Evolutionary conservation across 2,797 vertebrate genomes (phyloP), one percentile per base, ranked within the genome.

Genomic region (Gastrophryne carolinensis): DNA sequence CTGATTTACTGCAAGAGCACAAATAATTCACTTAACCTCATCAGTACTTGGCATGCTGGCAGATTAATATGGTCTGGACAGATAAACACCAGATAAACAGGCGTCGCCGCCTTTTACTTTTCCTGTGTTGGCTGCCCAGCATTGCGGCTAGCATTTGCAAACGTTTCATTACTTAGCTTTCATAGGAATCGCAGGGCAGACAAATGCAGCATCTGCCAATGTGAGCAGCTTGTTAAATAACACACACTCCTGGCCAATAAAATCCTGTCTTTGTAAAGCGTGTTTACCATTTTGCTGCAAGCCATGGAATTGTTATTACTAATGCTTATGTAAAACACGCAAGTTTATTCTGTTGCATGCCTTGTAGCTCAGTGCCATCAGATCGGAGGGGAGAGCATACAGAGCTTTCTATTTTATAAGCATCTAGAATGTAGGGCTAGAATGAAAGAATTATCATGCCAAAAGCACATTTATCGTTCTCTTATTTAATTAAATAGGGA

Each of bases 11-110:
- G 75, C 50, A 35, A 72, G 41, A 78, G 52, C 41, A 44, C 75
- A 72, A 78, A 78, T 78, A 78, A 78, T 66, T 72, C 53, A 78
- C 61, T 78, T 78, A 72, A 72, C 68, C 75, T 78, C 75, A 78
- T 78, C 68, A 78, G 75, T 17, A 30, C 23, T 66, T 78, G 75
- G 68, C 68, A 72, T 61, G 15, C 24, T n/a, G 53, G 4, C 72
- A 66, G 75, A 78, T 78, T 50, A 72, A 78, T 72, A 66, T 58
- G 58, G 41, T 60, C 75, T 68, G 66, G 39, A 39, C 32, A 30
- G 67, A 41, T 68, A 75, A 54, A 75, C 67, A 60, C 9, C 2
- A 53, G 56, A 75, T 69, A 75, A 60, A n/a, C 63, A 60, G 73
- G 47, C 41, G 17, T 23, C 8, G 24, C 23, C 13, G 54, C 24